phyloP scores from a whole-genome alignment of 2,113 vertebrate species.

The Scolopax mira region DNA sequence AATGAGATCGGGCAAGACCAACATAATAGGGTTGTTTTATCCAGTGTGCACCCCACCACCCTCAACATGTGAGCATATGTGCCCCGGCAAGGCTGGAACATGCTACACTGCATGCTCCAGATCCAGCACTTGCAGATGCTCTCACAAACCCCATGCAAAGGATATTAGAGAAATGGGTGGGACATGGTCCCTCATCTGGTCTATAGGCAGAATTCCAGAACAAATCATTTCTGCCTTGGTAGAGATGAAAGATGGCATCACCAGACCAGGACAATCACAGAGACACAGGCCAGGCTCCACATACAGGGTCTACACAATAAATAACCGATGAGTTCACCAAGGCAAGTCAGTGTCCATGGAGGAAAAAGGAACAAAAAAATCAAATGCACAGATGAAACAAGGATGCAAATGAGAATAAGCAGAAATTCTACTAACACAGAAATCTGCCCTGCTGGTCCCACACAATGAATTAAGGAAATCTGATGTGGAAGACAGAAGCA shows the following conservation, averaged over 20 bases:
- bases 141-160: slow-evolving; percentile 62
- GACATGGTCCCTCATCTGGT: slow-evolving; percentile 95
- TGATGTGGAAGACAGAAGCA: not conserved
- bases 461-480: not conserved
- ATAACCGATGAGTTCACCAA: not conserved
- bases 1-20: not conserved
- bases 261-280: slow-evolving; percentile 95
- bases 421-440: not conserved
- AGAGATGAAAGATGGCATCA: slow-evolving; percentile 97
- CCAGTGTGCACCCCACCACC: accelerated
- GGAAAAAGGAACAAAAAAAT: not conserved
- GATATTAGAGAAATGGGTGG: slow-evolving; percentile 93
- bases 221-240: slow-evolving; percentile 99
- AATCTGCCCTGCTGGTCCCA: not conserved
- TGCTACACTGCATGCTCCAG: not conserved
- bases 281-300: slow-evolving; percentile 91
- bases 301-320: slow-evolving; percentile 85
- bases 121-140: not conserved
- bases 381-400: not conserved
- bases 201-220: slow-evolving; percentile 92
- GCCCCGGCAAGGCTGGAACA: not conserved
- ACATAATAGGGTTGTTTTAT: not conserved
- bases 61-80: accelerated
- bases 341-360: not conserved
- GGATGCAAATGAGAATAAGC: not conserved